phyloP scores from a whole-genome alignment of 2,113 vertebrate species.

The Ancistrus triradiatus region DNA sequence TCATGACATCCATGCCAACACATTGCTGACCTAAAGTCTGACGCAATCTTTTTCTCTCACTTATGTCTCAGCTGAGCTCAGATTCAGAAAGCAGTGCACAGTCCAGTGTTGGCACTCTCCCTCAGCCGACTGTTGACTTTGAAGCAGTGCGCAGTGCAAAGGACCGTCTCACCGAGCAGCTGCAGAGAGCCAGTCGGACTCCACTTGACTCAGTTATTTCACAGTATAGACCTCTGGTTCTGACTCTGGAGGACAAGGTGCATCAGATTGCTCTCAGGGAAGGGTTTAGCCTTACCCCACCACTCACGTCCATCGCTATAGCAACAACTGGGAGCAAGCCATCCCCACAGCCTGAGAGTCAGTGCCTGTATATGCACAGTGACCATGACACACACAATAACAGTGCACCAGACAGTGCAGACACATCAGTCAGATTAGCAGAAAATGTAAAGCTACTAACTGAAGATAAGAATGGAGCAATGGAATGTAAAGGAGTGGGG shows the following conservation, averaged over 20 bases:
- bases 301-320: conserved; percentile 66
- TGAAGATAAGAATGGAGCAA: background rate
- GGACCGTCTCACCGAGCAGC: conserved; percentile 31
- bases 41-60: conserved; percentile 8
- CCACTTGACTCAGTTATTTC: conserved; percentile 4
- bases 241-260: conserved; percentile 37
- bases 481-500: conserved; percentile 5
- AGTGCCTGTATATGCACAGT: background rate
- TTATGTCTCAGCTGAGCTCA: conserved; percentile 55
- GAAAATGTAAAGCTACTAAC: background rate
- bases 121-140: conserved; percentile 7
- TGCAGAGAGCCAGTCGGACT: conserved; percentile 4
- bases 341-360: conserved; percentile 46
- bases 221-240: background rate
- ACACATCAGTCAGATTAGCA: background rate
- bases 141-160: conserved; percentile 8
- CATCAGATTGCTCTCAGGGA: conserved; percentile 56
- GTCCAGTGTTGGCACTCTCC: conserved; percentile 40
- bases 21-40: background rate
- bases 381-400: conserved; percentile 28
- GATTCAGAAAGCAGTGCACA: conserved; percentile 62
- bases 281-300: conserved; percentile 42
- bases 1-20: no score
- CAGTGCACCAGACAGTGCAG: background rate
- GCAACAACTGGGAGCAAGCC: conserved; percentile 58